A percentile compares a stretch with the other conserved stretches of the same genome.
Evolutionary conservation across 2,888 invertebrate species (phyloP).

Genomic region (Sinelater perroti): DNA sequence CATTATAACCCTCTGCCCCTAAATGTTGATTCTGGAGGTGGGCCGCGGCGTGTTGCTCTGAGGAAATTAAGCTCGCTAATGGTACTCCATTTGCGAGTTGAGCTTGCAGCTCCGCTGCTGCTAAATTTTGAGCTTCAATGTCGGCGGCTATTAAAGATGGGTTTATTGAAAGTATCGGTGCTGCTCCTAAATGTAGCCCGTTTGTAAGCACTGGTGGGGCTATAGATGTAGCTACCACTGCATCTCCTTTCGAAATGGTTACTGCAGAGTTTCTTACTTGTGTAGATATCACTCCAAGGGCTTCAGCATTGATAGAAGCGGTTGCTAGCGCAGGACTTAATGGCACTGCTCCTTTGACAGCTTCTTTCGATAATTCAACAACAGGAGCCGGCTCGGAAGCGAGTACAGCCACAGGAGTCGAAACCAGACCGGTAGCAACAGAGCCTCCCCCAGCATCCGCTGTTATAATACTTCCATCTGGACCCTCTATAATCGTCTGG

Average conservation of each 20-base stretch:
- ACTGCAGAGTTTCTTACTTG: constrained; percentile 31
- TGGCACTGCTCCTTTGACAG: constrained; percentile 41
- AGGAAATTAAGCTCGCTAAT: neutral
- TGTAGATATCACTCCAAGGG: too few relatives aligned
- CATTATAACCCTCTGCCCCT: too few relatives aligned
- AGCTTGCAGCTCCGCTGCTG: neutral
- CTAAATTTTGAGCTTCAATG: neutral
- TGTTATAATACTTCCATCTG: constrained; percentile 57
- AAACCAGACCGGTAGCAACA: constrained; percentile 7
- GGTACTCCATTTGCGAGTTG: neutral
- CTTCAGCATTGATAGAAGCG: constrained; percentile 34
- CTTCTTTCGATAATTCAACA: constrained; percentile 44
- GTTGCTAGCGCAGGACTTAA: constrained; percentile 30
- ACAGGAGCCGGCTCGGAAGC: constrained; percentile 45
- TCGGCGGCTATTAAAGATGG: neutral
- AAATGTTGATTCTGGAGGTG: neutral
- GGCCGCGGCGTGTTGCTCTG: neutral
- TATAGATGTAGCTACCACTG: neutral
- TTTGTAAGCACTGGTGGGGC: constrained; percentile 7
- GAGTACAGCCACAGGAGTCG: constrained; percentile 43
- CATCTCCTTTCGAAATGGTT: neutral
- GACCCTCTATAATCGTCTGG: constrained; percentile 57
- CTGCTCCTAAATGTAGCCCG: neutral
- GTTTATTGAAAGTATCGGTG: neutral
- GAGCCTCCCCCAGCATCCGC: constrained; percentile 51